Conservation (phyloP, 2,797 vertebrate genomes). For the Chelon auratus region DNA sequence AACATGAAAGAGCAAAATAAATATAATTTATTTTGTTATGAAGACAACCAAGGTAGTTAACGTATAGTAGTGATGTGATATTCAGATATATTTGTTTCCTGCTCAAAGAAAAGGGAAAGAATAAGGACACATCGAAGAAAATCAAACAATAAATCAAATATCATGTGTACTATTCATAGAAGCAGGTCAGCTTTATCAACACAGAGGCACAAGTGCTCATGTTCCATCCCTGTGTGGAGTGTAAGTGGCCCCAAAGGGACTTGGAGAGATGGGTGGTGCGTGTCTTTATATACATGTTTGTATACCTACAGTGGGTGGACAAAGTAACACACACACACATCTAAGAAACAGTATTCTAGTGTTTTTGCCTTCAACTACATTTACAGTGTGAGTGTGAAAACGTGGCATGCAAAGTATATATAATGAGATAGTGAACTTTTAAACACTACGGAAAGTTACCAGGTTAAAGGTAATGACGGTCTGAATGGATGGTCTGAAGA, state of each 20-base stretch:
- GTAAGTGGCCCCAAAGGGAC: constrained; percentile 78
- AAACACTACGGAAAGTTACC: neutral
- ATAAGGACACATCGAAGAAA: neutral
- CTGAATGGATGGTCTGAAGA: too few relatives aligned
- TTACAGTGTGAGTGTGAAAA: neutral
- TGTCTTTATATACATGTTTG: neutral
- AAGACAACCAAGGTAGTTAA: constrained; percentile 21
- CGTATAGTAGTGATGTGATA: neutral
- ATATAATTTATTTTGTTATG: constrained; percentile 3
- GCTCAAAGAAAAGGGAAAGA: neutral
- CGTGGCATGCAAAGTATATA: too few relatives aligned
- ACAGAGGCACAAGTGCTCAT: constrained; percentile 25
- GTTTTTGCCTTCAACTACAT: constrained; percentile 9
- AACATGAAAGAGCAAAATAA: constrained; percentile 12
- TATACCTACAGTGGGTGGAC: neutral
- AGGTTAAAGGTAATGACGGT: neutral
- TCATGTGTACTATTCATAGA: constrained; percentile 3
- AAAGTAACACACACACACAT: constrained; percentile 8
- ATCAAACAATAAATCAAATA: constrained; percentile 43
- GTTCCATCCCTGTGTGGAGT: constrained; percentile 21
- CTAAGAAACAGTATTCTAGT: neutral
- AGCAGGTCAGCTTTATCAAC: constrained; percentile 34
- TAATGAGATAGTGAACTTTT: constrained; percentile 6
- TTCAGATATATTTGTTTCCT: constrained; percentile 5
- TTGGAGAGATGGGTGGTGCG: constrained; percentile 16